Evolutionary conservation across 2,797 vertebrate species (phyloP).

Genomic region (Furcifer pardalis): DNA sequence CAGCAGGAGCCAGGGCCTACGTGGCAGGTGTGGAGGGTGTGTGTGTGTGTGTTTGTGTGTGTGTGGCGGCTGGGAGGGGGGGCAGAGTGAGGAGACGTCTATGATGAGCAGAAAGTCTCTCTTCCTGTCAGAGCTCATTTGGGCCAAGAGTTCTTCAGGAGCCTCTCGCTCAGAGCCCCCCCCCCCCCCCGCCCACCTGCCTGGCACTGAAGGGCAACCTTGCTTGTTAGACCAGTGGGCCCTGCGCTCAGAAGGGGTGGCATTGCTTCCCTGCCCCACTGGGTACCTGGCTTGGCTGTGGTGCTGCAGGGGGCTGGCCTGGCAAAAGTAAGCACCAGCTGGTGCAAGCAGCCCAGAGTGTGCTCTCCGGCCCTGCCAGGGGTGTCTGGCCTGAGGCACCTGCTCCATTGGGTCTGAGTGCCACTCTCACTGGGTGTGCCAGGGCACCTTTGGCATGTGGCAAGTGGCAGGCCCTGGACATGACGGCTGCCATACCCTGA

Average conservation of each 20-base stretch:
- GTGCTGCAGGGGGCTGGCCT: background rate
- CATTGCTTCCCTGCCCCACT: no score
- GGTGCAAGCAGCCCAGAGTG: no score
- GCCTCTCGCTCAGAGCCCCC: background rate
- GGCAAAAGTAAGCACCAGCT: background rate
- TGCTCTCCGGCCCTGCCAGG: accelerated
- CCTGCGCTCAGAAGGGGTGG: background rate
- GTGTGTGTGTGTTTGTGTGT: no score
- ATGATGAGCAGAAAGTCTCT: background rate
- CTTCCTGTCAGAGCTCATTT: background rate
- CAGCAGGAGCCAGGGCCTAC: background rate
- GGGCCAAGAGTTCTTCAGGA: background rate
- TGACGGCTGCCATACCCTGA: background rate
- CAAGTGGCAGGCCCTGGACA: background rate
- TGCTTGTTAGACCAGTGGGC: background rate
- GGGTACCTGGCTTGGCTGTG: no score
- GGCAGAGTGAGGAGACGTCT: background rate
- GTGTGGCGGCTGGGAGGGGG: background rate
- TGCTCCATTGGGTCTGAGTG: accelerated
- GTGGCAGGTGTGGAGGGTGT: background rate
- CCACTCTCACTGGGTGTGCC: no score
- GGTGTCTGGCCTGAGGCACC: background rate
- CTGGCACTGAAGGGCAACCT: no score
- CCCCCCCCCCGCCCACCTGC: no score
- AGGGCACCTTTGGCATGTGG: background rate